A percentile compares a stretch with the other conserved stretches of the same genome.
phyloP scores from a whole-genome alignment of 2,797 vertebrate species.

The Bucorvus abyssinicus region DNA sequence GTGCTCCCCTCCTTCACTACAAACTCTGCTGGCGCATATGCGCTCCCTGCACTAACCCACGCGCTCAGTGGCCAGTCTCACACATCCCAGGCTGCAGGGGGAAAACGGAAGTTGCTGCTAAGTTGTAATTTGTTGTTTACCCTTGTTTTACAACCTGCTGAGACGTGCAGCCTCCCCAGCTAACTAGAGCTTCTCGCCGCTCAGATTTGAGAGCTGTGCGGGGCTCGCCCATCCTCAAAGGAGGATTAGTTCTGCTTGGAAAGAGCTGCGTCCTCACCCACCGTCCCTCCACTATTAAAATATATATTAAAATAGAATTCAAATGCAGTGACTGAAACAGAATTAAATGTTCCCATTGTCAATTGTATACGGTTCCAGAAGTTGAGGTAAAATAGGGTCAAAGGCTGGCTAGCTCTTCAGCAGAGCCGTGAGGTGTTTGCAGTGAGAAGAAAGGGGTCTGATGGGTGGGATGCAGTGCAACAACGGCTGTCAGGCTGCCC shows the following conservation, averaged over 20 bases:
- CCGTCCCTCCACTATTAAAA: slow-evolving; percentile 8
- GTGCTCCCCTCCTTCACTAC: slow-evolving; percentile 1
- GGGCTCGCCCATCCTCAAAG: background rate
- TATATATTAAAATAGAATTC: slow-evolving; percentile 11
- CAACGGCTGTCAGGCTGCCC: fast-evolving
- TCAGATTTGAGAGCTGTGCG: background rate
- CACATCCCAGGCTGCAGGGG: background rate
- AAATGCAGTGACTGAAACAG: background rate
- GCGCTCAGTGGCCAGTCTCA: background rate
- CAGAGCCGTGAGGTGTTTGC: background rate
- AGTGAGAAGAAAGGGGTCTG: background rate
- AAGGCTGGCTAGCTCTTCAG: background rate
- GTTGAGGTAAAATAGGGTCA: background rate
- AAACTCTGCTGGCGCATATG: background rate
- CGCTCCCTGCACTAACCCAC: background rate
- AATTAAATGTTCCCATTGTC: background rate
- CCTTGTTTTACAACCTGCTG: background rate
- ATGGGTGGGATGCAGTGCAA: background rate
- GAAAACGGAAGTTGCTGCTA: background rate
- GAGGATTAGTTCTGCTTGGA: slow-evolving; percentile 55
- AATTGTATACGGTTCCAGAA: background rate
- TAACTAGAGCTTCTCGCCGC: background rate
- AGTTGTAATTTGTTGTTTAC: slow-evolving; percentile 5
- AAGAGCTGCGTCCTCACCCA: background rate
- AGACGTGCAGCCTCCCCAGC: background rate